Evolutionary conservation across 2,888 invertebrate species (phyloP).

Genomic region (Punctoribates punctum): DNA sequence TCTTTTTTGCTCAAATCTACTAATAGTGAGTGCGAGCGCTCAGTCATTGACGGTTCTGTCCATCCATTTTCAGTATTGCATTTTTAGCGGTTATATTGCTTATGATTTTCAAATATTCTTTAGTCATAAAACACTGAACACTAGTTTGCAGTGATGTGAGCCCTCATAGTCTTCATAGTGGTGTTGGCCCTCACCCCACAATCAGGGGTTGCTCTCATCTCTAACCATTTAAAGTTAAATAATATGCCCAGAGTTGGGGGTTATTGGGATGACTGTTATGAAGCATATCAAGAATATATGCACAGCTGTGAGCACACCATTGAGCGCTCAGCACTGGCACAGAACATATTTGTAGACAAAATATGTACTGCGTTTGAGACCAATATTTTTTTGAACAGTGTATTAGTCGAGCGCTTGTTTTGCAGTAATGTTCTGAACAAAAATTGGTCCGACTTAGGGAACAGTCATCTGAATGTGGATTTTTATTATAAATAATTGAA

Average conservation of each 20-base stretch:
- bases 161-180: not conserved
- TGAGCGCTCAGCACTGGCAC: too few relatives aligned
- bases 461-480: conserved; percentile 9
- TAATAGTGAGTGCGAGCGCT: not conserved
- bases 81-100: too few relatives aligned
- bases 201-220: conserved; percentile 2
- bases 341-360: conserved; percentile 3
- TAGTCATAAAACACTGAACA: too few relatives aligned
- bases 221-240: conserved; percentile 13
- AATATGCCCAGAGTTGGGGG: not conserved
- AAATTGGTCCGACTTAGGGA: not conserved
- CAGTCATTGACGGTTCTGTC: not conserved
- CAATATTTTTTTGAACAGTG: not conserved
- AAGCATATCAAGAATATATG: conserved; percentile 9
- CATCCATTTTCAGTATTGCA: not conserved
- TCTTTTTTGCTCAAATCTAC: not conserved
- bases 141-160: too few relatives aligned
- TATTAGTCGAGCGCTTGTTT: not conserved
- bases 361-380: not conserved
- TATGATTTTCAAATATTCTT: too few relatives aligned
- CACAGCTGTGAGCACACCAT: not conserved
- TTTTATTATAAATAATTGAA: conserved; percentile 13
- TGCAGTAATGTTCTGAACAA: not conserved
- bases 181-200: conserved; percentile 1
- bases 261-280: conserved; percentile 9